Conservation (phyloP, 2,888 invertebrate species). For the Embidobia sp. region DNA sequence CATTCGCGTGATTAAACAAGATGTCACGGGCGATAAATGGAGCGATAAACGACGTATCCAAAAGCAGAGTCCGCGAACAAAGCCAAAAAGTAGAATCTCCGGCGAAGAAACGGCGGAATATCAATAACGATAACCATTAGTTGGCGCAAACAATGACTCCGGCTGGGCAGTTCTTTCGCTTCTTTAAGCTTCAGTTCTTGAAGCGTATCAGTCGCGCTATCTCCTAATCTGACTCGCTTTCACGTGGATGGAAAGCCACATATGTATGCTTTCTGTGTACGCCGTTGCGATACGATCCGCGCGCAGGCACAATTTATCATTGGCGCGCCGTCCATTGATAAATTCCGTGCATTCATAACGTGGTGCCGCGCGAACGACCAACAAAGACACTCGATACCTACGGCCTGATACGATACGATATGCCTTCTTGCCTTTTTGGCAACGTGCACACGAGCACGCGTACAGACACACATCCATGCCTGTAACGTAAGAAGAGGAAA, state of each 20-base stretch:
- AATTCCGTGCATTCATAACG: conserved; percentile 80
- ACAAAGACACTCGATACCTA: conserved; percentile 75
- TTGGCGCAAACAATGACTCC: conserved; percentile 27
- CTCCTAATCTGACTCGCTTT: conserved; percentile 60
- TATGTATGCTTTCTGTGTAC: conserved; percentile 38
- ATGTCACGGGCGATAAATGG: too few species aligned
- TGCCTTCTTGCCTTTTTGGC: conserved; percentile 32
- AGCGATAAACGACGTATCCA: too few species aligned
- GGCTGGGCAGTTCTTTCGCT: background rate
- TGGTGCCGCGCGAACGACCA: conserved; percentile 57
- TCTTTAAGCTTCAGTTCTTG: background rate
- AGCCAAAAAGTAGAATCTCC: too few species aligned
- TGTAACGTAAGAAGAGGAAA: conserved; percentile 63
- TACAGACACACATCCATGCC: conserved; percentile 55
- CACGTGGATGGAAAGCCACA: conserved; percentile 71
- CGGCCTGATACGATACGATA: conserved; percentile 70
- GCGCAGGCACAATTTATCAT: conserved; percentile 77
- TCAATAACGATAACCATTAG: too few species aligned
- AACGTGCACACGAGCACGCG: conserved; percentile 45
- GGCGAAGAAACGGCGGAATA: too few species aligned
- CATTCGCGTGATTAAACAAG: too few species aligned
- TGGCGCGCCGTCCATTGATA: conserved; percentile 79
- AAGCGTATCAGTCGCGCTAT: conserved; percentile 43
- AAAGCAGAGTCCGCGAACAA: too few species aligned
- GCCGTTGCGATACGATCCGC: conserved; percentile 70